Conservation (phyloP, 2,888 invertebrate species). For the Drosophila putrida region DNA sequence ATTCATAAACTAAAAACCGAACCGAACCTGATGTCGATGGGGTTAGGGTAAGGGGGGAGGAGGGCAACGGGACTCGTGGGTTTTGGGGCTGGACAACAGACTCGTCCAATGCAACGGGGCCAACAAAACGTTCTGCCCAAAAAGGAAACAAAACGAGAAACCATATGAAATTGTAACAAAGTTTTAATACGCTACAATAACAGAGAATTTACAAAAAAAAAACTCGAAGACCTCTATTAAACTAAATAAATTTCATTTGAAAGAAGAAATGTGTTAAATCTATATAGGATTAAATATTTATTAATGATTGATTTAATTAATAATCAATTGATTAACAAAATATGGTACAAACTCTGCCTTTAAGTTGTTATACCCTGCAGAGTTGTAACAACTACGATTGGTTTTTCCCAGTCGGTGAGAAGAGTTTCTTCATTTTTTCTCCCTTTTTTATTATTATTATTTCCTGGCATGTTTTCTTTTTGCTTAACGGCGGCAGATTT, state of each 20-base stretch:
- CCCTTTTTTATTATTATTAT: conserved; percentile 70
- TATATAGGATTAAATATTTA: not conserved
- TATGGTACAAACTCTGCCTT: not conserved
- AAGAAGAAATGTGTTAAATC: too few relatives aligned
- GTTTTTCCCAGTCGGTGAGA: conserved; percentile 63
- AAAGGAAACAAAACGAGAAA: conserved; percentile 56
- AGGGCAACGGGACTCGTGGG: conserved; percentile 57
- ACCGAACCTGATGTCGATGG: conserved; percentile 31
- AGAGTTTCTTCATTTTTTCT: conserved; percentile 25
- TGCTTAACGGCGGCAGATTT: conserved; percentile 78
- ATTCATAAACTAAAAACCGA: conserved; percentile 78
- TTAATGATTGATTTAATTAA: not conserved
- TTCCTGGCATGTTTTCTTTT: conserved; percentile 78
- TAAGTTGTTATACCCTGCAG: conserved; percentile 2
- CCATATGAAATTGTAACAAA: not conserved
- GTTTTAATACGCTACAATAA: conserved; percentile 1
- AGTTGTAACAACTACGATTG: conserved; percentile 51
- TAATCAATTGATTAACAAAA: too few relatives aligned
- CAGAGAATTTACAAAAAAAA: too few relatives aligned
- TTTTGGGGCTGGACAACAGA: conserved; percentile 59
- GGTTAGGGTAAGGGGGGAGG: conserved; percentile 3
- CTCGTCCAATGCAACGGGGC: conserved; percentile 52
- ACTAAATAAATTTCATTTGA: too few relatives aligned
- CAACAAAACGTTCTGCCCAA: conserved; percentile 73
- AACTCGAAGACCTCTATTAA: too few relatives aligned